Evolutionary conservation across 2,888 invertebrate genomes (phyloP).

Genomic region (Cryptosula pallasiana): DNA sequence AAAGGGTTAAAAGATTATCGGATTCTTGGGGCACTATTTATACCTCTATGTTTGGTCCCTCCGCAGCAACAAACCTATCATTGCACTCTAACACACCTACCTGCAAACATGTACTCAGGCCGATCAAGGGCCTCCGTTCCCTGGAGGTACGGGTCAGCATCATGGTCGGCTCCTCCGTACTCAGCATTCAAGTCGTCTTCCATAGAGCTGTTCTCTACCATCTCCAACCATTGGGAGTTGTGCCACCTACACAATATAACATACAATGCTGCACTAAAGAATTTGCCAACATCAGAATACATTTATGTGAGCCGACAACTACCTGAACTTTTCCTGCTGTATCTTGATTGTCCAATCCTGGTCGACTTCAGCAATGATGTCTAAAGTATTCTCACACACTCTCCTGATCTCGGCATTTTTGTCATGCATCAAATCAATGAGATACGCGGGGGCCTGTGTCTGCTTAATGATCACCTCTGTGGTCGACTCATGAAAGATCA

Average conservation of each 20-base stretch:
- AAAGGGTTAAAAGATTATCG: no score
- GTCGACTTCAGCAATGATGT: slow-evolving; percentile 83
- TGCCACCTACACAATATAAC: slow-evolving; percentile 80
- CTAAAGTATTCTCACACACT: slow-evolving; percentile 89
- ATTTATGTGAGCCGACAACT: no score
- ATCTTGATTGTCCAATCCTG: slow-evolving; percentile 89
- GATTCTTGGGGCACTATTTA: no score
- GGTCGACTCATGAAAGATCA: slow-evolving; percentile 53
- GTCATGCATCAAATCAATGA: slow-evolving; percentile 95
- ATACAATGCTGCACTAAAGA: no score
- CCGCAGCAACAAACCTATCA: no score
- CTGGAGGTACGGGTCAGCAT: slow-evolving; percentile 47
- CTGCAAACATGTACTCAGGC: slow-evolving; percentile 34
- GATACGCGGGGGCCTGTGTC: slow-evolving; percentile 88
- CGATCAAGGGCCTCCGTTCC: slow-evolving; percentile 50
- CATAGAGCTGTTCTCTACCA: slow-evolving; percentile 65
- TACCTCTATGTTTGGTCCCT: no score
- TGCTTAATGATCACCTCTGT: slow-evolving; percentile 73
- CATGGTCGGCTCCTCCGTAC: slow-evolving; percentile 34
- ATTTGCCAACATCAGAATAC: no score
- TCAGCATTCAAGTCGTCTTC: not conserved
- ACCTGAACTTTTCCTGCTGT: slow-evolving; percentile 78
- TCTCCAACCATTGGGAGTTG: slow-evolving; percentile 96
- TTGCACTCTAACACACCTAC: not conserved
- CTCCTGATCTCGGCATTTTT: slow-evolving; percentile 87